Evolutionary conservation across 1,140 invertebrate genomes (phyloP).

Genomic region (Drosophila sucinea): DNA sequence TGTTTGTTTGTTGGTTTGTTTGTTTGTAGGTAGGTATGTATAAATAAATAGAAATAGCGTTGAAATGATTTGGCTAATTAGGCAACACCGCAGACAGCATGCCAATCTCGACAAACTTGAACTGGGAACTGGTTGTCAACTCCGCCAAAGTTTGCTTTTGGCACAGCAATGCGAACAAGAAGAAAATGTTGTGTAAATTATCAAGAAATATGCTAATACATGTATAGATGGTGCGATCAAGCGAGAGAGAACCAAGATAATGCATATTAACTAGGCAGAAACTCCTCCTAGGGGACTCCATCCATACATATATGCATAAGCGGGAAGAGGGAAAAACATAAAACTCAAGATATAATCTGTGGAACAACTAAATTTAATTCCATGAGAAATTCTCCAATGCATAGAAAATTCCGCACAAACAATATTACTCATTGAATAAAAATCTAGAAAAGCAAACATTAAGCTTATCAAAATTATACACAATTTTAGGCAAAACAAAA

Average conservation of each 20-base stretch:
- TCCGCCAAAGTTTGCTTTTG: constrained; percentile 55
- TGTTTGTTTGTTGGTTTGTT: constrained; percentile 32
- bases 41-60: constrained; percentile 49
- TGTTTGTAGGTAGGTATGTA: constrained; percentile 29
- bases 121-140: constrained; percentile 61
- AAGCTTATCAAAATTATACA: neutral
- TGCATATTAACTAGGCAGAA: constrained; percentile 50
- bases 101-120: constrained; percentile 44
- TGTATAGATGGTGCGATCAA: constrained; percentile 19
- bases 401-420: neutral
- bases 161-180: constrained; percentile 44
- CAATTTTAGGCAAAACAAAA: neutral
- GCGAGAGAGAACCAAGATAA: constrained; percentile 60
- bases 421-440: constrained; percentile 1
- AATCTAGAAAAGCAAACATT: neutral
- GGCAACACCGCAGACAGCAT: constrained; percentile 34
- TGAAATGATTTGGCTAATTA: constrained; percentile 77
- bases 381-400: neutral
- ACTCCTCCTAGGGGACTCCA: neutral
- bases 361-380: neutral
- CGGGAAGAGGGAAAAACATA: constrained; percentile 34
- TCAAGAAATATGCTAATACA: constrained; percentile 71
- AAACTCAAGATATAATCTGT: neutral
- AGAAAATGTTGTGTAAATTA: constrained; percentile 64
- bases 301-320: constrained; percentile 66